Percentiles rank a stretch among this genome's conserved stretches.
phyloP scores from a whole-genome alignment of 2,888 invertebrate species.

The Acrocera orbiculus region DNA sequence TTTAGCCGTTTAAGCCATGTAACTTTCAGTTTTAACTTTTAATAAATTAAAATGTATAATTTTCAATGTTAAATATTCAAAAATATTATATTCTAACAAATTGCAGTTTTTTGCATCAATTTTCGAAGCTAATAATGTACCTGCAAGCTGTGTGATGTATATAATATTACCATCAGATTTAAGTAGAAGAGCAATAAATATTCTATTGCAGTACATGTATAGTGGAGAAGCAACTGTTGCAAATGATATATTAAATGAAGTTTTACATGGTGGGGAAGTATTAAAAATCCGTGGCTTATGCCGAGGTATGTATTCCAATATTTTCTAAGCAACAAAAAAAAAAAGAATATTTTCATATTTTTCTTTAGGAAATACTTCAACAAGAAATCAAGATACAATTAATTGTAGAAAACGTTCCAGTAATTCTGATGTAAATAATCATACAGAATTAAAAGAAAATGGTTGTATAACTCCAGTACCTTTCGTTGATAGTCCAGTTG shows the following conservation, averaged over 20 bases:
- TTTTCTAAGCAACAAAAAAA: too few species aligned
- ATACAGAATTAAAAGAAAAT: constrained; percentile 12
- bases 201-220: constrained; percentile 74
- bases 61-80: too few species aligned
- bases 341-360: too few species aligned
- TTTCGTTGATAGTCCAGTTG: constrained; percentile 29
- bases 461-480: constrained; percentile 12
- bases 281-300: constrained; percentile 65
- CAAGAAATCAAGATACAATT: too few species aligned
- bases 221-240: constrained; percentile 62
- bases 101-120: constrained; percentile 28
- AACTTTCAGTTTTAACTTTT: too few species aligned
- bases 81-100: constrained; percentile 2
- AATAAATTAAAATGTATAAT: too few species aligned
- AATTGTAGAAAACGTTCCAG: too few species aligned
- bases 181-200: constrained; percentile 59
- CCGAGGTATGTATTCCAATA: constrained; percentile 33
- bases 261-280: constrained; percentile 64
- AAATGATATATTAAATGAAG: constrained; percentile 65
- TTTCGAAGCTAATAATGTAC: constrained; percentile 22
- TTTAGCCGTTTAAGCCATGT: too few species aligned
- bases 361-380: too few species aligned
- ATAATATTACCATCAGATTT: constrained; percentile 68
- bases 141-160: constrained; percentile 31
- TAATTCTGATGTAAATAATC: constrained; percentile 34